These are phyloP conservation scores for Scylla paramamosain DNA, from an alignment of 1,140 invertebrate species.

Conservation along the genomic window DNA sequence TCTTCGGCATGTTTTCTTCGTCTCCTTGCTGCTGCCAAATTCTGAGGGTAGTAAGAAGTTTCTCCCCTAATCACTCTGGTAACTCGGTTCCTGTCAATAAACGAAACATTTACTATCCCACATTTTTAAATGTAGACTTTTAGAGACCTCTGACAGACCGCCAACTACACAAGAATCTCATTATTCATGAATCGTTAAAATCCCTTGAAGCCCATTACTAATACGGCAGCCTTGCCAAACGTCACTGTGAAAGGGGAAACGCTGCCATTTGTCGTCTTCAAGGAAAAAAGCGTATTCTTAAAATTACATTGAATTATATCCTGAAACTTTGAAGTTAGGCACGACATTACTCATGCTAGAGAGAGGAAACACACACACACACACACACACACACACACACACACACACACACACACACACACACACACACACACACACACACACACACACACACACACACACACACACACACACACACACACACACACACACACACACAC, in stretches of 20 bases:
- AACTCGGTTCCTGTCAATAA: background rate
- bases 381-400: background rate
- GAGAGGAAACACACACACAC: too few species aligned
- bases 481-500: too few species aligned
- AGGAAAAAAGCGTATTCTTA: too few species aligned
- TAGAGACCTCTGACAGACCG: background rate
- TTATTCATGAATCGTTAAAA: constrained; percentile 25
- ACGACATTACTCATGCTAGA: too few species aligned
- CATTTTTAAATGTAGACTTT: background rate
- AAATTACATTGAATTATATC: background rate
- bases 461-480: too few species aligned
- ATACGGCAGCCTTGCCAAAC: background rate
- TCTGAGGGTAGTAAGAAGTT: background rate
- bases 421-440: background rate
- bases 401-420: background rate
- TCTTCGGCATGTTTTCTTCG: background rate
- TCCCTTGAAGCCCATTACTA: background rate
- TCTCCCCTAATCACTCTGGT: background rate
- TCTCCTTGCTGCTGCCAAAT: background rate
- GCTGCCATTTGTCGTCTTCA: too few species aligned
- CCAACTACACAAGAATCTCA: background rate
- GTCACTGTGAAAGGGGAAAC: too few species aligned
- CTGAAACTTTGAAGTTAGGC: too few species aligned
- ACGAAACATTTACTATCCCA: background rate
- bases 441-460: too few species aligned